Evolutionary conservation across 2,113 vertebrate genomes (phyloP).

Genomic region (Saimiri boliviensis): DNA sequence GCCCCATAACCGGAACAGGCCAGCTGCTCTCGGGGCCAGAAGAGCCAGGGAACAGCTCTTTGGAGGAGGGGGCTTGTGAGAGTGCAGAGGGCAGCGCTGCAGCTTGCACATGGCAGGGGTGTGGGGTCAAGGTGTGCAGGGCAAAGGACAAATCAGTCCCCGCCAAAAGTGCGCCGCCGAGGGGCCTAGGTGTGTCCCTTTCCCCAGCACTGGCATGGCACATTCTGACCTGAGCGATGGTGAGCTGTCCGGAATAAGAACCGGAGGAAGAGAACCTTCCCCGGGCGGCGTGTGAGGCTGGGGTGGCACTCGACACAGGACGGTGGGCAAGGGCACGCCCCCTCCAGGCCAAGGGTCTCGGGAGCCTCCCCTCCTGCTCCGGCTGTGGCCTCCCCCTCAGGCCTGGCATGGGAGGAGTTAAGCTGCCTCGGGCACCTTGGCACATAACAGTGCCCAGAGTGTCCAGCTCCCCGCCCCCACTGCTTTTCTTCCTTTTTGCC

Average conservation of each 20-base stretch:
- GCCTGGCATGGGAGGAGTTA: slow-evolving; percentile 66
- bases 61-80: not conserved
- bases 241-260: not conserved
- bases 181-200: not conserved
- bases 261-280: not conserved
- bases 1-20: not conserved
- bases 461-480: slow-evolving; percentile 67
- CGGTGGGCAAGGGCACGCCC: not conserved
- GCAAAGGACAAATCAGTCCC: fast-evolving
- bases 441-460: not conserved
- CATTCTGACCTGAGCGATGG: not conserved
- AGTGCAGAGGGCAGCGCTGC: not conserved
- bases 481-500: slow-evolving; percentile 55
- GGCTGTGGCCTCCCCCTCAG: fast-evolving
- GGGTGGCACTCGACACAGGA: not conserved
- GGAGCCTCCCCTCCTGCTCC: fast-evolving
- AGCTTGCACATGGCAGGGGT: too few relatives aligned
- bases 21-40: not conserved
- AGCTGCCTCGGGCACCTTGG: slow-evolving; percentile 69
- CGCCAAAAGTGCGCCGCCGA: fast-evolving
- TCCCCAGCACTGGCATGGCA: too few relatives aligned
- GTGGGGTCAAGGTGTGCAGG: not conserved
- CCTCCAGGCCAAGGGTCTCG: fast-evolving
- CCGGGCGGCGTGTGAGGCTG: not conserved
- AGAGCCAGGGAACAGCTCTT: not conserved